Conservation (phyloP, 1,140 invertebrate genomes). For the Gryllus bimaculatus region DNA sequence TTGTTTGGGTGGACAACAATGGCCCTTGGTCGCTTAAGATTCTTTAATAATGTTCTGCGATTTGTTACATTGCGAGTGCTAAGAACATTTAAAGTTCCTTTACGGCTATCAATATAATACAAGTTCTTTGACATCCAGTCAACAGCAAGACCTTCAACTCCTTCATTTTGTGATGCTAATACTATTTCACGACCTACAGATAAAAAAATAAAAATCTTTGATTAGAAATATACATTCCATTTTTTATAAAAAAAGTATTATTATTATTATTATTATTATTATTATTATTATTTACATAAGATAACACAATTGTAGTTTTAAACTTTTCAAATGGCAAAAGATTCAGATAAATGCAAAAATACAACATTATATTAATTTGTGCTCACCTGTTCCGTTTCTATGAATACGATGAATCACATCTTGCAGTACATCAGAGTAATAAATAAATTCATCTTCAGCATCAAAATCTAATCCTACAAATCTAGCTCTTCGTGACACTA, state of each 20-base stretch:
- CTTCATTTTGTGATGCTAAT: conserved; percentile 91
- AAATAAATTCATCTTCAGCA: conserved; percentile 82
- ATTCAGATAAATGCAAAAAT: not conserved
- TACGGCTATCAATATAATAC: conserved; percentile 95
- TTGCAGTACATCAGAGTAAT: conserved; percentile 94
- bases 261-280: not conserved
- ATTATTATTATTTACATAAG: not conserved
- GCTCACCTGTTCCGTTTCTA: conserved; percentile 67
- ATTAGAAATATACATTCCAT: not conserved
- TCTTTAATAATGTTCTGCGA: conserved; percentile 73
- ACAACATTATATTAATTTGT: not conserved
- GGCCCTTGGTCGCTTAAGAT: conserved; percentile 83
- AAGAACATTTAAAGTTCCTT: conserved; percentile 90
- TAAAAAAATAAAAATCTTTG: not conserved
- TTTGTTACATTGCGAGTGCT: conserved; percentile 77
- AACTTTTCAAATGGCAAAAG: not conserved
- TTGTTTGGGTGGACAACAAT: conserved; percentile 94
- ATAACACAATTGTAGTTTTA: not conserved
- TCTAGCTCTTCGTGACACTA: conserved; percentile 79
- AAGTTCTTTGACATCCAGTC: conserved; percentile 97
- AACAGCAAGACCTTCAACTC: conserved; percentile 91
- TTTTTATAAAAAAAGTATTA: no score
- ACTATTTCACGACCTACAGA: conserved; percentile 72
- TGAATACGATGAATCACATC: conserved; percentile 91
- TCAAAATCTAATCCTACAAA: conserved; percentile 98